Evolutionary conservation across 2,888 invertebrate genomes (phyloP).

Genomic region (Campoletis raptor): DNA sequence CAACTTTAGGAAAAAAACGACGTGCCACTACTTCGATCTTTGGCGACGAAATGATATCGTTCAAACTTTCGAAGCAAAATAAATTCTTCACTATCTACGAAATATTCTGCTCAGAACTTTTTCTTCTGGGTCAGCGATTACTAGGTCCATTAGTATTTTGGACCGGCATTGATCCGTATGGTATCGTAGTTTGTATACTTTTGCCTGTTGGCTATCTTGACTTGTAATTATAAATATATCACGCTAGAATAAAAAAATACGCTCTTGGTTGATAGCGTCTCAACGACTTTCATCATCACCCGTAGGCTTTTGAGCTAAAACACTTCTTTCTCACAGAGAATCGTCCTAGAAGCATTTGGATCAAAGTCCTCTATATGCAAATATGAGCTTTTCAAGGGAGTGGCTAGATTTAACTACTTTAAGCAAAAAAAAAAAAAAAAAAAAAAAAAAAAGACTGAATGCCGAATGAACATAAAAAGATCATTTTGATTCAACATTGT

Average conservation of each 20-base stretch:
- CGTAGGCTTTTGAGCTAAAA: background rate
- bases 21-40: background rate
- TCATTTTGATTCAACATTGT: background rate
- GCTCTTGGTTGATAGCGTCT: background rate
- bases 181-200: background rate
- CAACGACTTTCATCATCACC: background rate
- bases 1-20: background rate
- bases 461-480: background rate
- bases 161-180: background rate
- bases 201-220: background rate
- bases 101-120: background rate
- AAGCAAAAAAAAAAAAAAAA: background rate
- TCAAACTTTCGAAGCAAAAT: background rate
- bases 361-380: background rate
- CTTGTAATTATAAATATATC: background rate
- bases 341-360: background rate
- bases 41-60: background rate
- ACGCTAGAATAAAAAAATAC: background rate
- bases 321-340: background rate
- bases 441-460: background rate
- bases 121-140: constrained; percentile 1
- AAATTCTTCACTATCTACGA: background rate
- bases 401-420: background rate
- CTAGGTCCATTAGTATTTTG: constrained; percentile 7
- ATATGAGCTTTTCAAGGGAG: background rate